Evolutionary conservation across 2,888 invertebrate species (phyloP).

Genomic region (Perithous albicinctus): DNA sequence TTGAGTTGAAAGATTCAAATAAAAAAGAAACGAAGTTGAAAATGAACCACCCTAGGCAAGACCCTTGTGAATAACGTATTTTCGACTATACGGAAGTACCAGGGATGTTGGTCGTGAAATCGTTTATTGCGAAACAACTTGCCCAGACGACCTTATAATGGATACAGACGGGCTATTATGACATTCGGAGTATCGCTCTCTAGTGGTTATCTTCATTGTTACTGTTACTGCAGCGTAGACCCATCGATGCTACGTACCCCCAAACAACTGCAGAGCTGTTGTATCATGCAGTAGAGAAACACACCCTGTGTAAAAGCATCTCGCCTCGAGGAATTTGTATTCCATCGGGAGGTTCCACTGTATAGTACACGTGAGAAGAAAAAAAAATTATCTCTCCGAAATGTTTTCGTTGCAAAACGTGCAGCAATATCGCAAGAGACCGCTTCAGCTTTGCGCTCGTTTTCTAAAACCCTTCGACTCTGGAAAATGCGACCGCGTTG

Average conservation of each 20-base stretch:
- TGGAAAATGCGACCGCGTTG: neutral
- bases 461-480: neutral
- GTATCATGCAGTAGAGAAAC: neutral
- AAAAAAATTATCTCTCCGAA: slow-evolving; percentile 40
- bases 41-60: no score
- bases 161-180: slow-evolving; percentile 17
- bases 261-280: neutral
- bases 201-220: slow-evolving; percentile 25
- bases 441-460: neutral
- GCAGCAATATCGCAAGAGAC: neutral
- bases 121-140: slow-evolving; percentile 25
- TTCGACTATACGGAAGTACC: neutral
- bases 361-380: slow-evolving; percentile 6
- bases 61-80: neutral
- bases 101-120: slow-evolving; percentile 6
- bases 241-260: slow-evolving; percentile 4
- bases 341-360: slow-evolving; percentile 12
- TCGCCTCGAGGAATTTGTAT: slow-evolving; percentile 35
- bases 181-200: slow-evolving; percentile 1
- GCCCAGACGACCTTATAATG: slow-evolving; percentile 13
- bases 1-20: no score
- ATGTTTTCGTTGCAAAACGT: slow-evolving; percentile 30
- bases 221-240: slow-evolving; percentile 1
- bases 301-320: neutral
- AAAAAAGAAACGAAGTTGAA: no score